phyloP scores from a whole-genome alignment of 2,888 invertebrate species.

The Erynnis tages region DNA sequence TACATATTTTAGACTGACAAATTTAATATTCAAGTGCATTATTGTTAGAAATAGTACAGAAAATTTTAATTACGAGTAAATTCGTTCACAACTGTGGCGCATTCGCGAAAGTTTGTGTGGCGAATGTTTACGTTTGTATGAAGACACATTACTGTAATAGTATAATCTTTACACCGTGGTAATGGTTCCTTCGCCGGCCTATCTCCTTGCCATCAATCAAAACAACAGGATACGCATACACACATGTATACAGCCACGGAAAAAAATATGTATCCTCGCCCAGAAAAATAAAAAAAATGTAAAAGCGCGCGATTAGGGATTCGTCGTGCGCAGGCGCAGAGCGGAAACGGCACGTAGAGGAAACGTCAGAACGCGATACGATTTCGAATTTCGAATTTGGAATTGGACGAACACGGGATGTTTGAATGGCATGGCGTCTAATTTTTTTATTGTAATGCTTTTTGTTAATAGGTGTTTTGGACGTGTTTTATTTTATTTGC shows the following conservation, averaged over 20 bases:
- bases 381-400: constrained; percentile 77
- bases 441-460: constrained; percentile 40
- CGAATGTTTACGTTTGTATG: too few species aligned
- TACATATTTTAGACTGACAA: too few species aligned
- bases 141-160: too few species aligned
- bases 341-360: constrained; percentile 75
- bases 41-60: too few species aligned
- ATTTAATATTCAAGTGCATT: too few species aligned
- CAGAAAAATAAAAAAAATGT: constrained; percentile 44
- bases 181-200: constrained; percentile 58
- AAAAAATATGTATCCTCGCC: constrained; percentile 47
- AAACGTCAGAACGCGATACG: constrained; percentile 76
- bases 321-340: constrained; percentile 65
- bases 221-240: constrained; percentile 71
- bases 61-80: too few species aligned
- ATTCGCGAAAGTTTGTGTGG: too few species aligned
- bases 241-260: constrained; percentile 43
- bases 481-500: constrained; percentile 18
- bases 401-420: constrained; percentile 54
- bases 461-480: constrained; percentile 35
- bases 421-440: constrained; percentile 65
- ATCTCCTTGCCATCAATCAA: constrained; percentile 73
- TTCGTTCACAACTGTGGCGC: too few species aligned
- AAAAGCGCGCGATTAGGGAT: constrained; percentile 72
- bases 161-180: too few species aligned